These are phyloP conservation scores for Phragmatobia fuliginosa DNA, from an alignment of 2,888 invertebrate species.

Conservation along the genomic window DNA sequence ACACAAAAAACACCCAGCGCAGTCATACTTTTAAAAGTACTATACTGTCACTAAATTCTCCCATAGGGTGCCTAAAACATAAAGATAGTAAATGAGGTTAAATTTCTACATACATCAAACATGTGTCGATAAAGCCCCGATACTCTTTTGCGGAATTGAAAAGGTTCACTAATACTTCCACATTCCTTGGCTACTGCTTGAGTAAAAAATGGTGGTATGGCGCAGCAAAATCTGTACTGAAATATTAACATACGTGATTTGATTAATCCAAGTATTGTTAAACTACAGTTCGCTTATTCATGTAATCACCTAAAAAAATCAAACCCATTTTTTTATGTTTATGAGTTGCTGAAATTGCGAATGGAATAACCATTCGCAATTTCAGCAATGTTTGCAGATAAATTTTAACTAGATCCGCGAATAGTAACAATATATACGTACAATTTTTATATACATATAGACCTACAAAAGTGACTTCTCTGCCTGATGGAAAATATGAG, in stretches of 20 bases:
- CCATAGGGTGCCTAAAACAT: not conserved
- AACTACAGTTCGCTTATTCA: not conserved
- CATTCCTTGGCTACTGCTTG: conserved; percentile 60
- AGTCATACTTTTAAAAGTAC: too few species aligned
- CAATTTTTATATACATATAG: too few species aligned
- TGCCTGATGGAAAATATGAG: too few species aligned
- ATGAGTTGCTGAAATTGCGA: too few species aligned
- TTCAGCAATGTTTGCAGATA: too few species aligned
- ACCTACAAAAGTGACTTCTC: too few species aligned
- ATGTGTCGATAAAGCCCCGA: conserved; percentile 50
- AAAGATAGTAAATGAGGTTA: not conserved
- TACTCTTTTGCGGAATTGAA: conserved; percentile 51
- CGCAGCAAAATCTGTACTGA: conserved; percentile 66
- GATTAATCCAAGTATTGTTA: not conserved
- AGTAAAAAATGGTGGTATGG: conserved; percentile 74
- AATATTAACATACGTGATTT: not conserved
- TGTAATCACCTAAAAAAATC: too few species aligned
- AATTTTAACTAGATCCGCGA: too few species aligned
- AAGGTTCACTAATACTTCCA: conserved; percentile 53
- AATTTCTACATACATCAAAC: conserved; percentile 33
- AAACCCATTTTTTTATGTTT: too few species aligned
- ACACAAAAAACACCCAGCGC: too few species aligned
- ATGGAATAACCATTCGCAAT: too few species aligned
- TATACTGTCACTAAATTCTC: not conserved
- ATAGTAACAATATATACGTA: too few species aligned